Percentiles rank a stretch among this genome's conserved stretches.
These are phyloP conservation scores for Prolemur simus DNA, from an alignment of 2,113 vertebrate genomes.

Conservation along the genomic window DNA sequence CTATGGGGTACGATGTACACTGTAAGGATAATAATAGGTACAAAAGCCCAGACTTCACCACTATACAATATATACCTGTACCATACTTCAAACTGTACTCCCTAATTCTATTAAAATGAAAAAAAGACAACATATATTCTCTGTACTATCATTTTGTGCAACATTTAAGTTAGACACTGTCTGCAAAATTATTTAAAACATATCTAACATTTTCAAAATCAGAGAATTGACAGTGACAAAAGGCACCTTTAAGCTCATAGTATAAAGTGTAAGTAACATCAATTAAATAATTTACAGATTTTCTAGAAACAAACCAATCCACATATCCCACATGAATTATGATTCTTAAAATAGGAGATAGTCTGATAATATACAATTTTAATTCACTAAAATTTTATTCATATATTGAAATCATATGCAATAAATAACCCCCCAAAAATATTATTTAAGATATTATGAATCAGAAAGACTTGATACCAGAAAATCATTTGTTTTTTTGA, in stretches of 20 bases:
- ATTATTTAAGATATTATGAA: background rate
- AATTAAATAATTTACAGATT: background rate
- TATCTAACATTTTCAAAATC: background rate
- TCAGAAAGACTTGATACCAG: background rate
- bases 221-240: background rate
- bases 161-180: background rate
- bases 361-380: background rate
- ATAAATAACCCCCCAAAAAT: background rate
- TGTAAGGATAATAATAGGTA: too few species aligned
- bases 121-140: constrained; percentile 4
- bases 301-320: constrained; percentile 36
- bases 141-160: background rate
- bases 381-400: constrained; percentile 31
- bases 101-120: background rate
- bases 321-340: background rate
- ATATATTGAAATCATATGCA: background rate
- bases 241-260: background rate
- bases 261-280: background rate
- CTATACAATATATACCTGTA: too few species aligned
- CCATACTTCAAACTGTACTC: too few species aligned
- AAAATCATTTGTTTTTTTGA: background rate
- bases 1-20: too few species aligned
- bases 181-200: constrained; percentile 31
- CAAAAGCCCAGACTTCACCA: too few species aligned
- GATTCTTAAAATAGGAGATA: background rate